Evolutionary conservation across 2,888 invertebrate genomes (phyloP).

Genomic region (Parnassius apollo): DNA sequence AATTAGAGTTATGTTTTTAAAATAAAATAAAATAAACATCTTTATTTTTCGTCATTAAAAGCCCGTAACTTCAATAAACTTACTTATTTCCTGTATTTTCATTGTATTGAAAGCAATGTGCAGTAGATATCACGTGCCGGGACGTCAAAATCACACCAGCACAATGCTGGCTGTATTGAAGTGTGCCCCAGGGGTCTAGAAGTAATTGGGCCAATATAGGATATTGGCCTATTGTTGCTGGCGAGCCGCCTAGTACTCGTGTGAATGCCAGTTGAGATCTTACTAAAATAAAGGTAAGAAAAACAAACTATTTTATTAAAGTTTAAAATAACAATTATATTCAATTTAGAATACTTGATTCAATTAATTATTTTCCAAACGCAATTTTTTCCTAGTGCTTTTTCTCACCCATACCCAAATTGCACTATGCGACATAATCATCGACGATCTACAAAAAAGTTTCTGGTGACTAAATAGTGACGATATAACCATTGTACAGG

Average conservation of each 20-base stretch:
- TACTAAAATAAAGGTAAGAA: constrained; percentile 39
- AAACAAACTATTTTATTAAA: neutral
- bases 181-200: constrained; percentile 61
- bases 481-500: too few species aligned
- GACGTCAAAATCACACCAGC: constrained; percentile 69
- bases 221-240: constrained; percentile 59
- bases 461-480: too few species aligned
- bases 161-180: constrained; percentile 62
- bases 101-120: constrained; percentile 69
- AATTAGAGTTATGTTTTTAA: too few species aligned
- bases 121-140: constrained; percentile 64
- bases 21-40: too few species aligned
- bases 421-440: too few species aligned
- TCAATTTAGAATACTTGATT: too few species aligned
- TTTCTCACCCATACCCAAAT: too few species aligned
- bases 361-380: too few species aligned
- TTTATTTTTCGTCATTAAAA: too few species aligned
- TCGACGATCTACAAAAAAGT: too few species aligned
- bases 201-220: constrained; percentile 66
- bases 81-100: constrained; percentile 60
- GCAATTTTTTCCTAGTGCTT: too few species aligned
- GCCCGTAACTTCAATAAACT: constrained; percentile 34
- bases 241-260: constrained; percentile 63
- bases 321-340: too few species aligned
- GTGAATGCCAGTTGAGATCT: constrained; percentile 42